These are phyloP conservation scores for Chionomys nivalis DNA, from an alignment of 2,113 vertebrate species.

Conservation along the genomic window DNA sequence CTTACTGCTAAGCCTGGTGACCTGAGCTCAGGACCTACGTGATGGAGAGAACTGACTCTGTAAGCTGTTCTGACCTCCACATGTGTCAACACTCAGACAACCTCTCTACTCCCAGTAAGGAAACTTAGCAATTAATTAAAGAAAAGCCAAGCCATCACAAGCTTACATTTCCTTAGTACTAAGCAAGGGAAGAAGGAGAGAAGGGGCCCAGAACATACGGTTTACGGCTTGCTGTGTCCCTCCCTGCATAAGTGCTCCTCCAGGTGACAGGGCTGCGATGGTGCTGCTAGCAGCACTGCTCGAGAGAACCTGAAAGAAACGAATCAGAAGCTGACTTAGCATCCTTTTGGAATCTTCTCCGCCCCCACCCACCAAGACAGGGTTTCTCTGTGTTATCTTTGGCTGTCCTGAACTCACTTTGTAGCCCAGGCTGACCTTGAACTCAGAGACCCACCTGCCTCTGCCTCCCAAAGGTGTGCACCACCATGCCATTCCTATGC, in stretches of 20 bases:
- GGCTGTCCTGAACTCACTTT: no score
- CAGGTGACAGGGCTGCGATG: constrained; percentile 95
- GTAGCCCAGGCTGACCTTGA: no score
- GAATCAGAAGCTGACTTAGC: neutral
- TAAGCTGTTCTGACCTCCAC: neutral
- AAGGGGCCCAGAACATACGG: constrained; percentile 87
- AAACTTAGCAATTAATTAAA: neutral
- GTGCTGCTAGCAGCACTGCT: constrained; percentile 93
- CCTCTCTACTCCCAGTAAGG: neutral
- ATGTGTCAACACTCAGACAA: neutral
- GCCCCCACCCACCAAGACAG: no score
- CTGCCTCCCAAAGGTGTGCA: no score
- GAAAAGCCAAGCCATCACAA: neutral
- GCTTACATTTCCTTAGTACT: neutral
- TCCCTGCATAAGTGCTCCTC: constrained; percentile 96
- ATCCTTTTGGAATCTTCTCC: neutral
- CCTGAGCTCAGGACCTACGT: neutral
- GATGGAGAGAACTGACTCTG: neutral
- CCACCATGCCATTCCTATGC: neutral
- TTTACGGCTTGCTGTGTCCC: constrained; percentile 96
- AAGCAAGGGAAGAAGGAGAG: neutral
- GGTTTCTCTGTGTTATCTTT: no score
- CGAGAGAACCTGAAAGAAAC: constrained; percentile 92
- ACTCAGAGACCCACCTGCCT: no score
- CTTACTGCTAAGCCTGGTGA: neutral